Evolutionary conservation across 2,888 invertebrate genomes (phyloP).

Genomic region (Aphidius colemani): DNA sequence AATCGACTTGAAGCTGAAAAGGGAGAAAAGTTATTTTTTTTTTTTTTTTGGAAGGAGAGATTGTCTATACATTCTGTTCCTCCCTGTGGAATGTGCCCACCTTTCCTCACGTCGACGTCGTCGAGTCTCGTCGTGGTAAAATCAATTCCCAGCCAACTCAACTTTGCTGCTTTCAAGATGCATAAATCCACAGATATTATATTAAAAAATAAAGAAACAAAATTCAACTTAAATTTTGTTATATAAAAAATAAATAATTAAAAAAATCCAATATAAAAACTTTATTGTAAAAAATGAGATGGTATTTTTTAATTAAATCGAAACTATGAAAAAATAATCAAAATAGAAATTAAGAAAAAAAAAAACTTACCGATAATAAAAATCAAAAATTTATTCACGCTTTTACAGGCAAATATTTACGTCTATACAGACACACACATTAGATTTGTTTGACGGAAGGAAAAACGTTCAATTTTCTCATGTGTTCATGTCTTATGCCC

Average conservation of each 20-base stretch:
- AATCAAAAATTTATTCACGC: too few species aligned
- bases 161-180: slow-evolving; percentile 8
- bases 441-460: too few species aligned
- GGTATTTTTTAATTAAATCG: too few species aligned
- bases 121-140: slow-evolving; percentile 33
- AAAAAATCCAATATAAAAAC: slow-evolving; percentile 1
- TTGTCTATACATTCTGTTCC: not conserved
- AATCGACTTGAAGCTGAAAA: not conserved
- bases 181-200: not conserved
- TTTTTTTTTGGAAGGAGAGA: slow-evolving; percentile 7
- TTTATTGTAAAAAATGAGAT: not conserved
- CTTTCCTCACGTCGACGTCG: slow-evolving; percentile 38
- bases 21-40: slow-evolving; percentile 2
- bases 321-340: too few species aligned
- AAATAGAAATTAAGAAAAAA: too few species aligned
- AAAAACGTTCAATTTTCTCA: too few species aligned
- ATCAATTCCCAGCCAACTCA: slow-evolving; percentile 36
- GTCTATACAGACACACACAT: too few species aligned
- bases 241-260: not conserved
- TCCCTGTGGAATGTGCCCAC: slow-evolving; percentile 24
- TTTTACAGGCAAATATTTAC: too few species aligned
- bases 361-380: too few species aligned
- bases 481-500: too few species aligned
- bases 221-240: not conserved
- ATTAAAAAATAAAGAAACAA: too few species aligned